These are phyloP conservation scores for Coenonympha glycerion DNA, from an alignment of 2,888 invertebrate species.

Conservation along the genomic window DNA sequence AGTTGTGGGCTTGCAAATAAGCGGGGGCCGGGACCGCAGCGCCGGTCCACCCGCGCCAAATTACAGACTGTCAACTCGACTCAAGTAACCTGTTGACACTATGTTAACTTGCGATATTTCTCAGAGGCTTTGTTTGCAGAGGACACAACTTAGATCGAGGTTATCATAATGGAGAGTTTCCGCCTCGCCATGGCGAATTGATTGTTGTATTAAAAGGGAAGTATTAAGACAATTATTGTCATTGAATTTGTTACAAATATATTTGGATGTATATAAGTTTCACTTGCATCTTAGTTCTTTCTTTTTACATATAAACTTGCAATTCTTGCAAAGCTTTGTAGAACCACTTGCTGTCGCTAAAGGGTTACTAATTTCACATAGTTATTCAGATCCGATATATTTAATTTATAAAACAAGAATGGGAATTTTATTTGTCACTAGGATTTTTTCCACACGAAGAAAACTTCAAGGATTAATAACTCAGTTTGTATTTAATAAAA, in stretches of 20 bases:
- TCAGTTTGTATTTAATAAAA: no score
- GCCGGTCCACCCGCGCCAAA: constrained; percentile 60
- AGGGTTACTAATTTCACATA: no score
- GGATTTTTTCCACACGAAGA: no score
- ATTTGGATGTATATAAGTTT: no score
- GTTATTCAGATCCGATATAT: no score
- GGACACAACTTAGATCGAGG: constrained; percentile 44
- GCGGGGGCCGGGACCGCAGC: constrained; percentile 54
- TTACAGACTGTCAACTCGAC: constrained; percentile 67
- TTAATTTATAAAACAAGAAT: no score
- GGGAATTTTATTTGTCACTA: no score
- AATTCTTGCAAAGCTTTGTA: no score
- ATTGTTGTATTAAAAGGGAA: constrained; percentile 4
- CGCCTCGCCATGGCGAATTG: constrained; percentile 1
- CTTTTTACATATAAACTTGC: no score
- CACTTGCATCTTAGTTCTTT: no score
- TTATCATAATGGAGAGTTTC: constrained; percentile 11
- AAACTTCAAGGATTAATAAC: no score
- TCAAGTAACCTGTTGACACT: constrained; percentile 72
- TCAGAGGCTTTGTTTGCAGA: constrained; percentile 45
- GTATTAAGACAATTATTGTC: neutral
- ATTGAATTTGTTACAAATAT: neutral
- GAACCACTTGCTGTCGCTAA: no score
- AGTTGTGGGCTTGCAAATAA: constrained; percentile 62
- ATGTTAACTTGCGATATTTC: constrained; percentile 52